Percentiles rank a stretch among this genome's conserved stretches.
phyloP scores from a whole-genome alignment of 2,888 invertebrate species.

The Melanostoma scalare region DNA sequence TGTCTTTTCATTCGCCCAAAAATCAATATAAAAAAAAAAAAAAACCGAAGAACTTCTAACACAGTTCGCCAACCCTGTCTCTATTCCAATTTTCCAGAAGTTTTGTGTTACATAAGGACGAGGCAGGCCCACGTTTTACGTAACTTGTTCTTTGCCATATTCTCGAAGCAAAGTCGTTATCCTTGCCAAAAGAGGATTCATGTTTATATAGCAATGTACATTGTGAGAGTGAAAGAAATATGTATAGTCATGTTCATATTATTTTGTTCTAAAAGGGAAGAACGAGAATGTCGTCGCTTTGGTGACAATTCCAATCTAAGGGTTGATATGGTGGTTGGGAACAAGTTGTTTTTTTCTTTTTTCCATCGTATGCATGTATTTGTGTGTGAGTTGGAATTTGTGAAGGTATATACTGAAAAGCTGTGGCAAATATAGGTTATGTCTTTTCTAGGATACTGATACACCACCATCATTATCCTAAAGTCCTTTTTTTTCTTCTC shows the following conservation, averaged over 20 bases:
- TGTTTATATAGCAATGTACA: slow-evolving; percentile 1
- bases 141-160: slow-evolving; percentile 35
- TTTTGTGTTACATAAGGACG: slow-evolving; percentile 64
- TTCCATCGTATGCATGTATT: neutral
- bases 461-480: slow-evolving; percentile 16
- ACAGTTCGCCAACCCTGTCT: slow-evolving; percentile 68
- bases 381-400: slow-evolving; percentile 13
- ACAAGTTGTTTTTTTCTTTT: slow-evolving; percentile 24
- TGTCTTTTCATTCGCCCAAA: slow-evolving; percentile 21
- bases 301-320: slow-evolving; percentile 49
- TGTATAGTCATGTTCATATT: neutral
- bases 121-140: slow-evolving; percentile 69
- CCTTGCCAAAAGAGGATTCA: slow-evolving; percentile 52
- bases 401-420: slow-evolving; percentile 8
- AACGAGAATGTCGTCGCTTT: slow-evolving; percentile 4
- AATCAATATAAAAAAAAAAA: slow-evolving; percentile 43
- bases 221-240: neutral
- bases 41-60: slow-evolving; percentile 8
- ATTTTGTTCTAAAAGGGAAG: slow-evolving; percentile 1
- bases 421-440: slow-evolving; percentile 63
- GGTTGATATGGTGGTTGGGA: slow-evolving; percentile 1
- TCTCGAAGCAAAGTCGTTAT: slow-evolving; percentile 33
- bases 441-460: slow-evolving; percentile 25
- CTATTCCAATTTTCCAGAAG: slow-evolving; percentile 34
- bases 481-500: slow-evolving; percentile 18